phyloP scores from a whole-genome alignment of 2,888 invertebrate species.

The Nomada lathburiana region DNA sequence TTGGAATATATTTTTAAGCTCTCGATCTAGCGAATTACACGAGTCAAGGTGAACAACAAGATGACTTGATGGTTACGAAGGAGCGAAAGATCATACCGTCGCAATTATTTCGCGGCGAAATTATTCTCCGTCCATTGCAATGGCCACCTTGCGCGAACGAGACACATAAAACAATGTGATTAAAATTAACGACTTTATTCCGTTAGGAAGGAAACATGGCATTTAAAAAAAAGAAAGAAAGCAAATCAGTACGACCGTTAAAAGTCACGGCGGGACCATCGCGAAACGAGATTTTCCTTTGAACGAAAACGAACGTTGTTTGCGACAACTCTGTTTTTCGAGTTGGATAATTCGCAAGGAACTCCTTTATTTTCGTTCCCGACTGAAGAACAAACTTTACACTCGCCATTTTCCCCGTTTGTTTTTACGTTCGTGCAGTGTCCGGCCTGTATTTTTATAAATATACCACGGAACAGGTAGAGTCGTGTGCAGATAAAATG shows the following conservation, averaged over 20 bases:
- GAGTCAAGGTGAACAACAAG: no score
- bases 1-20: no score
- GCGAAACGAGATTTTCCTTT: neutral
- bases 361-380: neutral
- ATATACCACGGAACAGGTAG: neutral
- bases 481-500: conserved; percentile 2
- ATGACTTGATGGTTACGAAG: no score
- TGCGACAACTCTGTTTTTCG: neutral
- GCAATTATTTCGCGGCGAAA: no score
- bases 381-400: conserved; percentile 11
- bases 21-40: no score
- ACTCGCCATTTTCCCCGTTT: neutral
- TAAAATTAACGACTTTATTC: no score
- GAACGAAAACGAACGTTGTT: neutral
- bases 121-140: no score
- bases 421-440: neutral
- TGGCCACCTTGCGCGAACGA: no score
- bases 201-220: neutral
- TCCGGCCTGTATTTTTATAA: conserved; percentile 2
- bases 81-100: no score
- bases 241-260: neutral
- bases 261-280: neutral
- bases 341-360: conserved; percentile 12
- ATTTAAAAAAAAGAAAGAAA: neutral
- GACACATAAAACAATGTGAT: no score